A percentile compares a stretch with the other conserved stretches of the same genome.
These are phyloP conservation scores for Trachelus troglodyta DNA, from an alignment of 2,888 invertebrate genomes.

Conservation along the genomic window DNA sequence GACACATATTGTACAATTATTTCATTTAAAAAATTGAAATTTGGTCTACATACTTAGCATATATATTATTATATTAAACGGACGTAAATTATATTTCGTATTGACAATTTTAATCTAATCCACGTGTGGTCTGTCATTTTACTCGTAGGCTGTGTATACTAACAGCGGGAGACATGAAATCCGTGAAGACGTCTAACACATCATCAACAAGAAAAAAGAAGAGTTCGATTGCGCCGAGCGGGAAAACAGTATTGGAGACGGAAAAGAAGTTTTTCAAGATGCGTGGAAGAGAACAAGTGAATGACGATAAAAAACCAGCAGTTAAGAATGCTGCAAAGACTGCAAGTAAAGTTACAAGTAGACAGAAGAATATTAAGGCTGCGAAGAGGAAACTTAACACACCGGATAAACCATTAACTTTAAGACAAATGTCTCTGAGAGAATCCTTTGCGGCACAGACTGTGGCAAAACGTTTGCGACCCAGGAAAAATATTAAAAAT, in stretches of 20 bases:
- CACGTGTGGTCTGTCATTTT: background rate
- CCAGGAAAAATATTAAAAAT: slow-evolving; percentile 19
- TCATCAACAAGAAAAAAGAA: slow-evolving; percentile 1
- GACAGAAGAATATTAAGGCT: background rate
- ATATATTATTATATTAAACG: background rate
- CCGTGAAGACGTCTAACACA: background rate
- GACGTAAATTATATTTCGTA: background rate
- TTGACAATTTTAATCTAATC: background rate
- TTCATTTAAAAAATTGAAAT: background rate
- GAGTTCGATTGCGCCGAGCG: background rate
- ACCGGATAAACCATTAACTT: background rate
- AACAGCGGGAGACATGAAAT: background rate
- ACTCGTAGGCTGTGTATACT: background rate
- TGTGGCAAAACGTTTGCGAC: slow-evolving; percentile 17
- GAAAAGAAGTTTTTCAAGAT: slow-evolving; percentile 10
- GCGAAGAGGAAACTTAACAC: background rate
- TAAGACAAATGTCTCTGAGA: slow-evolving; percentile 11
- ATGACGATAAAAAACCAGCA: background rate
- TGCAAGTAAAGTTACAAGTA: background rate
- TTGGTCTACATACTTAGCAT: background rate
- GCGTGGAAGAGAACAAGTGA: background rate
- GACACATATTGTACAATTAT: background rate
- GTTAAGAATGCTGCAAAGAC: background rate
- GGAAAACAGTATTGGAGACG: background rate
- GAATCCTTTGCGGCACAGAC: slow-evolving; percentile 13